Evolutionary conservation across 2,113 vertebrate species (phyloP), one percentile per base, ranked within the genome.

Genomic region (Ciconia boyciana): DNA sequence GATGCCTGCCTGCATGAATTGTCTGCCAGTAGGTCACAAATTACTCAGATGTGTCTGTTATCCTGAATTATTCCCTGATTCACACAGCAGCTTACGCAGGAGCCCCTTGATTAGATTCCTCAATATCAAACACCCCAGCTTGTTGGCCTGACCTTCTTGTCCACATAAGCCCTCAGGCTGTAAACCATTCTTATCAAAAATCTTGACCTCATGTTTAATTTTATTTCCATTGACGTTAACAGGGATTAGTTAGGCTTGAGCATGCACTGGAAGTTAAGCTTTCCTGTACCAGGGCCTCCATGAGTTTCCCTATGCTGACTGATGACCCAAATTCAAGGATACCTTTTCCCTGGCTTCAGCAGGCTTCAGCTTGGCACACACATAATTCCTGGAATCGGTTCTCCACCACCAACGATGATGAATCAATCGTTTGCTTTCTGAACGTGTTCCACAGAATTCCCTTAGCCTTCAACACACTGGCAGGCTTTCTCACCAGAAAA

Each of bases 351-450:
- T 96, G 95, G 89, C 91, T 94, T 94, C 3, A 0, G n/a, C 74
- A 92, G 44, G 74, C 91, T 89, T 79, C 82, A 91, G 55, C 81
- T 97, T 95, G 89, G 91, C 93, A 79, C 90, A 91, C 2, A 0
- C 58, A 79, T 65, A 93, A 93, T 95, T 96, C 94, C 94, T 97
- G 95, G 89, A 95, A 97, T 94, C n/a, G 1, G 68, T 71, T 96
- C 80, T 96, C 60, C 39, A 90, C 94, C 86, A 64, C 92, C 36
- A 20, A 86, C 10, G 51, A 88, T 77, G 91, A 91, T 87, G 96
- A 97, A 95, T 97, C 96, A 94, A 96, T 95, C 93, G 87, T 95
- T 95, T 83, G 64, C 89, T 88, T 94, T 96, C 95, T 90, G 93
- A 96, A 95, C 22, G 0, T 80, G 84, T 93, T 96, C 94, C 94